A percentile compares a stretch with the other conserved stretches of the same genome.
Evolutionary conservation across 2,888 invertebrate genomes (phyloP).

Genomic region (Dryomyza anilis): DNA sequence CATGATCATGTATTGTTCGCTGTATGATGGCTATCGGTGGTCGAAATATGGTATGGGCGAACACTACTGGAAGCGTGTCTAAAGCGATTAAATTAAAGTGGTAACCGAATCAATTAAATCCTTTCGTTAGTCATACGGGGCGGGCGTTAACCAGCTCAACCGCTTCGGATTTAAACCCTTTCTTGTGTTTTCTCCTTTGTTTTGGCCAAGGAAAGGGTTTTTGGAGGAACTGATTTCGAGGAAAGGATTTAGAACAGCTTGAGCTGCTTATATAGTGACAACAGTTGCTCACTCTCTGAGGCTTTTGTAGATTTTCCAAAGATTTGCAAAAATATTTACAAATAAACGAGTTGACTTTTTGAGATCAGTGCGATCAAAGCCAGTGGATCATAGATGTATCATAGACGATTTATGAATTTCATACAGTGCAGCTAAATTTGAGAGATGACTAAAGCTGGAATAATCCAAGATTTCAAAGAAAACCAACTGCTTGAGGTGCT

Average conservation of each 20-base stretch:
- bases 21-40: not conserved
- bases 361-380: not conserved
- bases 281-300: not conserved
- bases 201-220: conserved; percentile 25
- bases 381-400: not conserved
- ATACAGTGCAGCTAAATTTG: too few relatives aligned
- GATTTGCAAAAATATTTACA: conserved; percentile 44
- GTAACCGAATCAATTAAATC: conserved; percentile 42
- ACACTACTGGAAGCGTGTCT: conserved; percentile 43
- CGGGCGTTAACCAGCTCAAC: conserved; percentile 41
- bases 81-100: conserved; percentile 54
- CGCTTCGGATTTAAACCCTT: conserved; percentile 33
- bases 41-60: too few relatives aligned
- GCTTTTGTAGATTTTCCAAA: conserved; percentile 3
- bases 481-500: too few relatives aligned
- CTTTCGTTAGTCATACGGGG: conserved; percentile 31
- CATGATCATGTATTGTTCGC: conserved; percentile 32
- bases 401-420: not conserved
- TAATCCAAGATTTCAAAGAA: conserved; percentile 5
- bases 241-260: not conserved
- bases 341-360: conserved; percentile 43
- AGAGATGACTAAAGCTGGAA: too few relatives aligned
- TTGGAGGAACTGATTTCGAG: not conserved
- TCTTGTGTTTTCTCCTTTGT: too few relatives aligned
- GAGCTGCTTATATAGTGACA: conserved; percentile 12